Evolutionary conservation across 1,140 invertebrate genomes (phyloP).

Genomic region (Lerema accius): DNA sequence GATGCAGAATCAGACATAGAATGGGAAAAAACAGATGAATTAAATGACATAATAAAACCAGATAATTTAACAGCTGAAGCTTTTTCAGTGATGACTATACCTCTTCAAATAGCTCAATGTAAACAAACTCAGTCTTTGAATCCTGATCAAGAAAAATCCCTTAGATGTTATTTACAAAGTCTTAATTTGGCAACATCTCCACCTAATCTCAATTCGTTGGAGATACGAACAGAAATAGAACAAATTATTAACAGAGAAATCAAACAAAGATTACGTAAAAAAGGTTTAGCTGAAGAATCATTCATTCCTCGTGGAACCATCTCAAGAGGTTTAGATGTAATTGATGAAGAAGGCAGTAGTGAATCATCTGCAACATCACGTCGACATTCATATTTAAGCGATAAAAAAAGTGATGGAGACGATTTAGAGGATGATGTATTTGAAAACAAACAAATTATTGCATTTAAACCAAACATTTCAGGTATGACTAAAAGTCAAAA

Average conservation of each 20-base stretch:
- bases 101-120: constrained; percentile 66
- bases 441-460: constrained; percentile 46
- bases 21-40: constrained; percentile 68
- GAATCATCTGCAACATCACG: constrained; percentile 80
- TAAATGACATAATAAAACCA: constrained; percentile 44
- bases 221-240: constrained; percentile 74
- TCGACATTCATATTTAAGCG: constrained; percentile 73
- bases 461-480: constrained; percentile 9
- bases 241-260: constrained; percentile 72
- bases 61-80: constrained; percentile 53
- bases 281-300: constrained; percentile 83
- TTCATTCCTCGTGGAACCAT: constrained; percentile 80
- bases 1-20: constrained; percentile 84
- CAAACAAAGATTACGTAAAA: constrained; percentile 81
- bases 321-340: constrained; percentile 86
- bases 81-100: constrained; percentile 61
- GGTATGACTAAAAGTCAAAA: constrained; percentile 21
- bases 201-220: constrained; percentile 50
- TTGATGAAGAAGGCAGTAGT: constrained; percentile 86
- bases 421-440: constrained; percentile 81
- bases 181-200: constrained; percentile 81
- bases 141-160: constrained; percentile 72
- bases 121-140: constrained; percentile 65
- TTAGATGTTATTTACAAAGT: constrained; percentile 83
- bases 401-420: constrained; percentile 73